These are phyloP conservation scores for Ladona fulva DNA, from an alignment of 1,140 invertebrate genomes.

Conservation along the genomic window DNA sequence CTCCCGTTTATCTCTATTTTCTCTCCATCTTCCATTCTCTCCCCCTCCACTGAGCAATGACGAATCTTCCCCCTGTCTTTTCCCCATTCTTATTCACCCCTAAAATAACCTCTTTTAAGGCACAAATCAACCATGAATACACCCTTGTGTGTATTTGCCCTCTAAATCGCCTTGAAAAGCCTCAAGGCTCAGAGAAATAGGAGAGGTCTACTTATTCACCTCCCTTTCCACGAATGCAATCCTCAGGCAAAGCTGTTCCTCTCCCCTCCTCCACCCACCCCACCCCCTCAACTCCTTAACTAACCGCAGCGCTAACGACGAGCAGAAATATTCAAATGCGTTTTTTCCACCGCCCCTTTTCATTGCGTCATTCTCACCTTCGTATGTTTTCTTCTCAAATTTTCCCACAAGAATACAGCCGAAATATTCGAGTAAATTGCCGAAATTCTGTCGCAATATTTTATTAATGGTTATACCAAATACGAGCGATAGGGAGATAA, in stretches of 20 bases:
- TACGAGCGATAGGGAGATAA: too few relatives aligned
- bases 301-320: too few relatives aligned
- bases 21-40: neutral
- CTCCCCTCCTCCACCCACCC: neutral
- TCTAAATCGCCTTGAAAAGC: neutral
- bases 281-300: neutral
- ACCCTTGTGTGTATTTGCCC: neutral
- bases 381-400: too few relatives aligned
- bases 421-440: too few relatives aligned
- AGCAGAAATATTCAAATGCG: too few relatives aligned
- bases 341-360: too few relatives aligned
- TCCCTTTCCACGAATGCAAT: neutral
- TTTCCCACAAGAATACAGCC: too few relatives aligned
- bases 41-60: too few relatives aligned
- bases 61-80: neutral
- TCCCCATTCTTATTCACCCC: neutral
- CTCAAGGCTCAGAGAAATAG: neutral
- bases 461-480: too few relatives aligned
- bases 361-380: too few relatives aligned
- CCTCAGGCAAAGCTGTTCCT: too few relatives aligned
- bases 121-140: neutral
- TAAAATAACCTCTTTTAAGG: constrained; percentile 10
- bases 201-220: neutral
- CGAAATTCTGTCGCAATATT: too few relatives aligned
- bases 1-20: neutral